phyloP scores from a whole-genome alignment of 2,113 vertebrate genomes.

The Proteles cristata region DNA sequence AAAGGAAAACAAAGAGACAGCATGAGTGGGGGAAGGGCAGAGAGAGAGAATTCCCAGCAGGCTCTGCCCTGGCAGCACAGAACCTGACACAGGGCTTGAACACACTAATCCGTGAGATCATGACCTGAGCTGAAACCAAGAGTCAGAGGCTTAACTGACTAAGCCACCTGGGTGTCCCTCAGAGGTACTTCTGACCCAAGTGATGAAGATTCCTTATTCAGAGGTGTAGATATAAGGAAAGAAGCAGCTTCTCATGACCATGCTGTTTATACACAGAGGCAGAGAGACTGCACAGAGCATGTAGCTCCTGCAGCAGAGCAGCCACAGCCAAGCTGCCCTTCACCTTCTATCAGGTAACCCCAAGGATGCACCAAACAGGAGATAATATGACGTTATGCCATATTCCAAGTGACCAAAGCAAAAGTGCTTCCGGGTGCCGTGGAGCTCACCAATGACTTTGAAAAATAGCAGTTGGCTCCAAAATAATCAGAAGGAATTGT shows the following conservation, averaged over 20 bases:
- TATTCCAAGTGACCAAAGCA: not conserved
- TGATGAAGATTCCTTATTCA: not conserved
- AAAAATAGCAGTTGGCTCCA: not conserved
- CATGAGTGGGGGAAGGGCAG: no score
- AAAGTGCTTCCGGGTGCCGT: not conserved
- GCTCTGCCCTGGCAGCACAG: no score
- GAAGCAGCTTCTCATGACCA: not conserved
- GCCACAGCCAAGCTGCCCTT: accelerated
- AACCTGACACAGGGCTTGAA: no score
- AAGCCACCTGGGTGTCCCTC: not conserved
- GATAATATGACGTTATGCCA: not conserved
- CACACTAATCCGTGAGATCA: no score
- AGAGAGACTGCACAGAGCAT: no score
- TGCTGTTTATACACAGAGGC: not conserved
- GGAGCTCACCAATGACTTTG: not conserved
- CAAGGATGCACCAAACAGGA: not conserved
- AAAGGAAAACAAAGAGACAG: no score
- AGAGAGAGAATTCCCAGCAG: no score
- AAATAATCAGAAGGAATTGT: not conserved
- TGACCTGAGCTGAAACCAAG: no score
- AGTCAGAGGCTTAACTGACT: no score
- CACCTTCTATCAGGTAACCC: not conserved
- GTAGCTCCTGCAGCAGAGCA: accelerated
- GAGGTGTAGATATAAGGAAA: not conserved
- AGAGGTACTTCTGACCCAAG: not conserved